A percentile compares a stretch with the other conserved stretches of the same genome.
Conservation (phyloP, 1,140 invertebrate species). For the Euura lappo region DNA sequence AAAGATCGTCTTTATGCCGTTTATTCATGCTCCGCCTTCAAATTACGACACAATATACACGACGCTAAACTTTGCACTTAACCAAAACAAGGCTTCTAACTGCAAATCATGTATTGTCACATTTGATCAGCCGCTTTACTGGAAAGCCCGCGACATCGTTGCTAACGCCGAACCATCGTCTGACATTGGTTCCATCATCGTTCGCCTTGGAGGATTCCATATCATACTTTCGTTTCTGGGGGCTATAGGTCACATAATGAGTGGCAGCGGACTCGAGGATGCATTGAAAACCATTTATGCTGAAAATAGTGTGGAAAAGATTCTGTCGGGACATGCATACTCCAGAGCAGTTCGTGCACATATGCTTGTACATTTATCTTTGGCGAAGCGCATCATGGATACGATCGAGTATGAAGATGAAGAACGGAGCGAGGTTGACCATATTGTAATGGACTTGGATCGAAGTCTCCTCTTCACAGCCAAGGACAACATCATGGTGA, state of each 20-base stretch:
- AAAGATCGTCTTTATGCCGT: constrained; percentile 25
- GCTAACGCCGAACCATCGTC: constrained; percentile 30
- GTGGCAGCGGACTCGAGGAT: constrained; percentile 29
- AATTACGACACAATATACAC: constrained; percentile 21
- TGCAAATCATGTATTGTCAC: constrained; percentile 17
- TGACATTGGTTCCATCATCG: constrained; percentile 4
- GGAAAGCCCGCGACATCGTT: constrained; percentile 26
- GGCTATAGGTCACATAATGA: constrained; percentile 28
- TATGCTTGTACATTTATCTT: constrained; percentile 34
- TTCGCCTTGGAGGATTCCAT: constrained; percentile 29
- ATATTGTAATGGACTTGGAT: constrained; percentile 38
- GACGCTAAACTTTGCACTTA: constrained; percentile 7
- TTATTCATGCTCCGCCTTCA: constrained; percentile 25
- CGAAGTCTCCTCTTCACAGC: constrained; percentile 23
- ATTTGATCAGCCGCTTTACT: constrained; percentile 12
- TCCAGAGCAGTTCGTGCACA: constrained; percentile 51
- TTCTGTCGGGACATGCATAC: constrained; percentile 49
- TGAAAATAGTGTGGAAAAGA: constrained; percentile 38
- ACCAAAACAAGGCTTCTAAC: not conserved
- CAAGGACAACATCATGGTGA: constrained; percentile 4
- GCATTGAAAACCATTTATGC: constrained; percentile 34
- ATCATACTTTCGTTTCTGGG: constrained; percentile 30
- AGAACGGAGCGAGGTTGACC: constrained; percentile 38
- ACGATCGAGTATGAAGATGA: constrained; percentile 26
- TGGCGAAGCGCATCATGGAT: constrained; percentile 24